A percentile compares a stretch with the other conserved stretches of the same genome.
Evolutionary conservation across 53 echinoderm and acorn worm genomes (phyloP).

Genomic region (Apostichopus leukothele): DNA sequence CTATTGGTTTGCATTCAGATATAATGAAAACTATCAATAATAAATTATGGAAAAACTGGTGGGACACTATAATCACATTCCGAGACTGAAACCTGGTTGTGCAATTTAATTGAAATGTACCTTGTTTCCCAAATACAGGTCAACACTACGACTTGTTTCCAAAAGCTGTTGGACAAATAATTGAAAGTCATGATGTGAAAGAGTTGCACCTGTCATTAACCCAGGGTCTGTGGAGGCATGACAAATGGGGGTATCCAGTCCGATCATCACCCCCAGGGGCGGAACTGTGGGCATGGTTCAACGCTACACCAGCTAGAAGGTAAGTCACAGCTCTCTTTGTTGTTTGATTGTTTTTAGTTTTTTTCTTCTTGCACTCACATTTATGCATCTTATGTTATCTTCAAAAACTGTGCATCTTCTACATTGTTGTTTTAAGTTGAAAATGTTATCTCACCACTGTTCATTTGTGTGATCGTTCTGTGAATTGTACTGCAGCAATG

Average conservation of each 20-base stretch:
- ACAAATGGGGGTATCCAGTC: conserved; percentile 89
- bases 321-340: background rate
- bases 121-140: background rate
- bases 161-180: conserved; percentile 85
- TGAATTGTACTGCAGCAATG: background rate
- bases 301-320: background rate
- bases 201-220: conserved; percentile 93
- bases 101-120: background rate
- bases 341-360: background rate
- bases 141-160: conserved; percentile 97
- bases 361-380: background rate
- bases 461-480: background rate
- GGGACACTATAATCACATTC: background rate
- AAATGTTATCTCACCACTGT: too few relatives aligned
- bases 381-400: background rate
- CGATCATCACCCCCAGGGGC: conserved; percentile 80
- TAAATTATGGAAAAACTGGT: background rate
- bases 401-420: too few relatives aligned
- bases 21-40: background rate
- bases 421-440: too few relatives aligned
- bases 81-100: background rate
- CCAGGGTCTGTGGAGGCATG: conserved; percentile 87
- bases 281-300: conserved; percentile 84
- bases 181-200: conserved; percentile 77
- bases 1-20: background rate